A percentile compares a stretch with the other conserved stretches of the same genome.
Evolutionary conservation across 2,888 invertebrate species (phyloP).

Genomic region (Adelognathus sp.): DNA sequence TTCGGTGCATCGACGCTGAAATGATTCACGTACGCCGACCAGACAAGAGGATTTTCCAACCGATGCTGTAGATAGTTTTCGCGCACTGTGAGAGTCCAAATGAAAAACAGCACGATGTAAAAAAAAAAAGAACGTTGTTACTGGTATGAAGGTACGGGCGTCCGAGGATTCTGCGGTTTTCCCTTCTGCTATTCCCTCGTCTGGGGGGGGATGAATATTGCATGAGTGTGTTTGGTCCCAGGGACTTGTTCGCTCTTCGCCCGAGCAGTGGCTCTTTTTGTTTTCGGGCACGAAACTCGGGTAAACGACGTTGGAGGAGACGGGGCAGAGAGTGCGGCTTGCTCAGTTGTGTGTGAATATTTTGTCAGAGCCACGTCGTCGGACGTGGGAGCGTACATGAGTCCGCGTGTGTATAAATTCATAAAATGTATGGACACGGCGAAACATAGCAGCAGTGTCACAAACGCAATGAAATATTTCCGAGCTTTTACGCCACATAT

Average conservation of each 20-base stretch:
- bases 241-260: constrained; percentile 10
- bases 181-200: not conserved
- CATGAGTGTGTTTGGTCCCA: constrained; percentile 49
- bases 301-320: constrained; percentile 52
- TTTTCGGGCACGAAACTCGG: constrained; percentile 38
- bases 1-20: constrained; percentile 47
- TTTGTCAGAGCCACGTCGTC: constrained; percentile 66
- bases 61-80: not conserved
- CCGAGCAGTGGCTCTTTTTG: constrained; percentile 37
- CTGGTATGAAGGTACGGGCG: constrained; percentile 14
- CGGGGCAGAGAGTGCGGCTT: not conserved
- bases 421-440: constrained; percentile 6
- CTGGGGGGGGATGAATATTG: constrained; percentile 50
- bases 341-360: constrained; percentile 58
- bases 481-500: not conserved
- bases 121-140: constrained; percentile 23
- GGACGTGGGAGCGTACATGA: constrained; percentile 46
- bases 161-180: constrained; percentile 5
- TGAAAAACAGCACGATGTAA: constrained; percentile 15
- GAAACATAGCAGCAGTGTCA: constrained; percentile 26
- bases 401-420: too few species aligned
- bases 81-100: not conserved
- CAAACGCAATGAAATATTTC: constrained; percentile 45
- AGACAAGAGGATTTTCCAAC: constrained; percentile 23
- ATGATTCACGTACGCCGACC: constrained; percentile 43